Conservation (phyloP, 2,888 invertebrate species). For the Thereva nobilitata region DNA sequence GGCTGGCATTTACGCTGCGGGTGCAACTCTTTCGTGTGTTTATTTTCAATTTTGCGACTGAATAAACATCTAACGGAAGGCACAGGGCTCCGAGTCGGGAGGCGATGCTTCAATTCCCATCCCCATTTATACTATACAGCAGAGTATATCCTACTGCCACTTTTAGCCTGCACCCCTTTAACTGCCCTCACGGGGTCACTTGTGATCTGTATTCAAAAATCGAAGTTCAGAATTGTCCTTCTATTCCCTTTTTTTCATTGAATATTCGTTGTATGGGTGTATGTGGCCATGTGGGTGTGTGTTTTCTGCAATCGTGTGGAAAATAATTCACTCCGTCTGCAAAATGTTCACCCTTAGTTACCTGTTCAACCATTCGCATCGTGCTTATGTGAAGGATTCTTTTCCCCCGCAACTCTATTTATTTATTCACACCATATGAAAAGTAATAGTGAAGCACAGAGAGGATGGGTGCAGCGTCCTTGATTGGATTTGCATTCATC, state of each 20-base stretch:
- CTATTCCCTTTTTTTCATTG: no score
- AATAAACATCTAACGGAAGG: constrained; percentile 13
- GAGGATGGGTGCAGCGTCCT: constrained; percentile 5
- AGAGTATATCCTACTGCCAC: no score
- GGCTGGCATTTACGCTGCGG: constrained; percentile 6
- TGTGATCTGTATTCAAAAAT: not conserved
- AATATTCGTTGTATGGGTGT: no score
- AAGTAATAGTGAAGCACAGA: constrained; percentile 1
- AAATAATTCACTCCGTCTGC: constrained; percentile 15
- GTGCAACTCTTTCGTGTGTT: constrained; percentile 8
- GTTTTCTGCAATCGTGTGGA: constrained; percentile 8
- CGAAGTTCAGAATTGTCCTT: not conserved
- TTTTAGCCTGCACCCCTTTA: no score
- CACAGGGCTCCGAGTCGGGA: not conserved
- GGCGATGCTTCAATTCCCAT: no score
- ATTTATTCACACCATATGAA: not conserved
- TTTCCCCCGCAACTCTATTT: no score
- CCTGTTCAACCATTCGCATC: not conserved
- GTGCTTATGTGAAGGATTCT: no score
- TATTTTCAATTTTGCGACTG: constrained; percentile 28
- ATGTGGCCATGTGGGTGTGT: not conserved
- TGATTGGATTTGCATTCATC: constrained; percentile 26
- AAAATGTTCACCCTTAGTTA: not conserved
- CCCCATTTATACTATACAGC: no score
- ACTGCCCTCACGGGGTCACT: no score